Evolutionary conservation across 2,888 invertebrate genomes (phyloP).

Genomic region (Drosophila kanekoi): DNA sequence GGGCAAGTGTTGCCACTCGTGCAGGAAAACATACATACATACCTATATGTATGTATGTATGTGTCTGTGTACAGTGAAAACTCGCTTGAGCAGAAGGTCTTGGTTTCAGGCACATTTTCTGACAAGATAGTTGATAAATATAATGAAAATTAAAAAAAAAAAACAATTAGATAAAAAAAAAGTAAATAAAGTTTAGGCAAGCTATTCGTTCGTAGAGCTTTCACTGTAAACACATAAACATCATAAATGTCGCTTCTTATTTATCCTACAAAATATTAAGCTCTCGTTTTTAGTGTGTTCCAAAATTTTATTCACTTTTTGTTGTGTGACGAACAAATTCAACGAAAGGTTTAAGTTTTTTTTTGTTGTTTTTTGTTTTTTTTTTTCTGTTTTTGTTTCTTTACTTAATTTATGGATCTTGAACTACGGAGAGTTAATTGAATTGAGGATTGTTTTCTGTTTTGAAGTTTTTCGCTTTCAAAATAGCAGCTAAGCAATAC

Average conservation of each 20-base stretch:
- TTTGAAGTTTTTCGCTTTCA: slow-evolving; percentile 9
- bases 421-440: slow-evolving; percentile 49
- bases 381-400: slow-evolving; percentile 4
- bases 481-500: slow-evolving; percentile 44
- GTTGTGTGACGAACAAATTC: slow-evolving; percentile 36
- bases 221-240: too few relatives aligned
- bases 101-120: too few relatives aligned
- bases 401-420: slow-evolving; percentile 8
- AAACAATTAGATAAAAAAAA: too few relatives aligned
- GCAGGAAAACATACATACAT: not conserved
- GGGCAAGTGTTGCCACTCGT: slow-evolving; percentile 9
- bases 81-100: not conserved
- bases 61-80: not conserved
- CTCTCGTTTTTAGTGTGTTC: slow-evolving; percentile 20
- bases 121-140: too few relatives aligned
- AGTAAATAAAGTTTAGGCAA: too few relatives aligned
- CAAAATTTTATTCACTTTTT: slow-evolving; percentile 32
- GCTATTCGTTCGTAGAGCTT: too few relatives aligned
- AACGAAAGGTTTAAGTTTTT: slow-evolving; percentile 39
- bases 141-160: too few relatives aligned
- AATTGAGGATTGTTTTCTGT: slow-evolving; percentile 43
- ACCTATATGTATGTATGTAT: not conserved
- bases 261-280: slow-evolving; percentile 20
- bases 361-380: not conserved
- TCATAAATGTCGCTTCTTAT: slow-evolving; percentile 36